Conservation (phyloP, 2,113 vertebrate genomes). For the Spilogale gracilis region DNA sequence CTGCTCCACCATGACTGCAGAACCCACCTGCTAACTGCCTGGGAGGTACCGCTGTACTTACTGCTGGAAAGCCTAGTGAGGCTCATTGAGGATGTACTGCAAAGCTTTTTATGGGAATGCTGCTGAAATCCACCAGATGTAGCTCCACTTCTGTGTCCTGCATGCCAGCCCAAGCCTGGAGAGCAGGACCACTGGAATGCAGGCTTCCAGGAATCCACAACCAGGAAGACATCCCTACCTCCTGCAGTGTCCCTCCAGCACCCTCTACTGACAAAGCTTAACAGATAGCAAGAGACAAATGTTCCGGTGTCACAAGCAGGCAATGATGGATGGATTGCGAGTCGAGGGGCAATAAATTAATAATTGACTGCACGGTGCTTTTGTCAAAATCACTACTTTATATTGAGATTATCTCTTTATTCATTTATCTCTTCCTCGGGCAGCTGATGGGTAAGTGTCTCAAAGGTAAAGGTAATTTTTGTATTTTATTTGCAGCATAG, state of each 20-base stretch:
- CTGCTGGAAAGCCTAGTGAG: neutral
- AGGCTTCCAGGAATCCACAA: neutral
- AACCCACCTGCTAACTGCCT: neutral
- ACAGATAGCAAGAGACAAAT: neutral
- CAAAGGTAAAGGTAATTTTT: constrained; percentile 35
- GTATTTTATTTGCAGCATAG: neutral
- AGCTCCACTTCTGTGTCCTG: neutral
- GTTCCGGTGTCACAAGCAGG: neutral
- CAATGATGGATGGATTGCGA: neutral
- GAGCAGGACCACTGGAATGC: neutral
- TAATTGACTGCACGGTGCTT: neutral
- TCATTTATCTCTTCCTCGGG: constrained; percentile 1
- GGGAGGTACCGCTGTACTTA: neutral
- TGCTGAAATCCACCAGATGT: neutral
- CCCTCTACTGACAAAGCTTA: constrained; percentile 58
- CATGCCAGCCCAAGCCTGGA: neutral
- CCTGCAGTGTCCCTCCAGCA: neutral
- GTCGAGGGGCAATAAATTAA: neutral
- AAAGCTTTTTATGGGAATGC: neutral
- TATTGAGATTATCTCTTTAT: neutral
- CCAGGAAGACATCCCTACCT: neutral
- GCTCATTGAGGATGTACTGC: neutral
- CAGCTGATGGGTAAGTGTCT: neutral
- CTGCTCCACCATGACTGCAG: neutral
- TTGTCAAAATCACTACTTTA: neutral